Conservation (phyloP, 2,113 vertebrate genomes). For the Morone chrysops region DNA sequence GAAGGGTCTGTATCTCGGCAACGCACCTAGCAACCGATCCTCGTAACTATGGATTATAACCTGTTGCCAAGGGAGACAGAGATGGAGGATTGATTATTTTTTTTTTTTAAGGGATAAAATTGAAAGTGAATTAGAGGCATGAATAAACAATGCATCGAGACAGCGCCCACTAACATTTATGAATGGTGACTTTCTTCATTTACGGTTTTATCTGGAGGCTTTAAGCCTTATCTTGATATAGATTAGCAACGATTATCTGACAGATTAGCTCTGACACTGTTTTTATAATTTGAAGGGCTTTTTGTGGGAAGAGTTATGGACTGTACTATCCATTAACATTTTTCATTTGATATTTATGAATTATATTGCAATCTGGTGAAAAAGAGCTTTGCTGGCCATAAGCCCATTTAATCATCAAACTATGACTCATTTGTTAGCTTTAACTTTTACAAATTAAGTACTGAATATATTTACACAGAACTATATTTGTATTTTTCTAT, state of each 20-base stretch:
- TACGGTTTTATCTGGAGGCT: slow-evolving; percentile 24
- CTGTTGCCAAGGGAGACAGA: slow-evolving; percentile 89
- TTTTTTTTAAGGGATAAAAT: slow-evolving; percentile 66
- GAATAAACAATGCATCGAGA: slow-evolving; percentile 69
- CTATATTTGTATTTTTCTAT: neutral
- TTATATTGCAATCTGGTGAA: neutral
- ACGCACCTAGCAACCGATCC: slow-evolving; percentile 87
- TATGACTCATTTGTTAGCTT: neutral
- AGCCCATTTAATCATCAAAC: slow-evolving; percentile 4
- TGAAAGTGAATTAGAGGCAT: slow-evolving; percentile 74
- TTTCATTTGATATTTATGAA: neutral
- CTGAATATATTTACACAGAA: neutral
- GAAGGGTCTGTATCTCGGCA: slow-evolving; percentile 86
- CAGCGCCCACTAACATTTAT: slow-evolving; percentile 50
- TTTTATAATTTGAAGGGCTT: neutral
- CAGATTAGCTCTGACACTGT: slow-evolving; percentile 12
- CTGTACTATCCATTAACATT: neutral
- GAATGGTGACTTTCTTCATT: slow-evolving; percentile 56
- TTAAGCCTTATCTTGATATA: slow-evolving; percentile 19
- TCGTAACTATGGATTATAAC: slow-evolving; percentile 88
- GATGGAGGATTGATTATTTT: slow-evolving; percentile 86
- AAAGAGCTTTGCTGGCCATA: neutral
- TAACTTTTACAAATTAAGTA: neutral
- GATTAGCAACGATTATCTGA: slow-evolving; percentile 26
- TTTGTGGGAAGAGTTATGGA: neutral